Base-by-base conservation (phyloP, 1,140 invertebrate genomes). In the Sminthurides bifidus region DNA sequence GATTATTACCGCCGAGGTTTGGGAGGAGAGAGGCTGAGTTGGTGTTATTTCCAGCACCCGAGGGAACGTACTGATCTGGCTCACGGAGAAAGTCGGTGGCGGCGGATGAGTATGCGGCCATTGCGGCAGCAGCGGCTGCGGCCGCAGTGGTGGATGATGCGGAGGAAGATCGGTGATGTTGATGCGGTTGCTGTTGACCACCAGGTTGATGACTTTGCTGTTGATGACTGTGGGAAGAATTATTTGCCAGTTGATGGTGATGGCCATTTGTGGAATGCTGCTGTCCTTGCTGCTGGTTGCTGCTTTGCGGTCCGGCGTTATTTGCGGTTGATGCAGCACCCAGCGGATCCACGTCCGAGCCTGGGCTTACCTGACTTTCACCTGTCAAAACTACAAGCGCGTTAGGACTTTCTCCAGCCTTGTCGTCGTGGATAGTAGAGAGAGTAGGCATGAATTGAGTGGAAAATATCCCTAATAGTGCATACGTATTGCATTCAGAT, bases 291-390 rank as follows among this genome's bases (percentile, higher is more conserved):
- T 40, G 21, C 24, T 10, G 10, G 41, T 21, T 53, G 41, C n/a
- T 54, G 52, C 6, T 51, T 14, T 21, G 12, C 4, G 21, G 23
- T 27, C 15, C 14, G 17, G 4, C 44, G 41, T 27, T 52, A 10
- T 40, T 4, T 49, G 45, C 23, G 21, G 35, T 30, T 5, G 41
- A 40, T 4, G 54, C 26, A 8, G 63, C 63, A 14, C 63, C 63
- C 8, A 65, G 40, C 10, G 63, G 63, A 52, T 65, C 63, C 24
- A 65, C 59, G 43, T 65, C 63, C 14, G 59, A 61, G 2, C 38
- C 46, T 1, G 58, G 58, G 29, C 59, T 61, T 14, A 65, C 60
- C 41, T 59, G 54, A 58, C 63, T 61, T 27, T 65, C 63, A 1
- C 43, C 52, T 27, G 63, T 65, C 31, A 65, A 26, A 17, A 65